A percentile compares a stretch with the other conserved stretches of the same genome.
Evolutionary conservation across 2,888 invertebrate genomes (phyloP).

Genomic region (Calameuta idolon): DNA sequence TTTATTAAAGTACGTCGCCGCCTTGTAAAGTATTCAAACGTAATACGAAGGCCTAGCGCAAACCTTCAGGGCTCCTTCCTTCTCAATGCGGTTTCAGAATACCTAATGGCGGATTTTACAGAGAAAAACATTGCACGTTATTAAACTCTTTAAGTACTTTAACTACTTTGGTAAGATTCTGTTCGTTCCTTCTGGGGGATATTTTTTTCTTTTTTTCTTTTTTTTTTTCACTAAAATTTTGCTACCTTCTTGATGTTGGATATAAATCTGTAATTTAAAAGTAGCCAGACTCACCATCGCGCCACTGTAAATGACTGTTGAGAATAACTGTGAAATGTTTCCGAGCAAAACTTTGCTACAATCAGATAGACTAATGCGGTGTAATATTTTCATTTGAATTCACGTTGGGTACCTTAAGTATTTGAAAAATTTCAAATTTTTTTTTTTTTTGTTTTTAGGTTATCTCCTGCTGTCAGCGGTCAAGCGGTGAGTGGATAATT

Average conservation of each 20-base stretch:
- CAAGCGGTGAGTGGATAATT: background rate
- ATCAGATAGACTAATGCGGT: background rate
- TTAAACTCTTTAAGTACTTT: slow-evolving; percentile 4
- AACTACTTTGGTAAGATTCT: background rate
- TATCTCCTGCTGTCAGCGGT: background rate
- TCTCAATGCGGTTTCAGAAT: background rate
- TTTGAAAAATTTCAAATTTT: background rate
- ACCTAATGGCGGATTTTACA: background rate
- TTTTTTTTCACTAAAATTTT: background rate
- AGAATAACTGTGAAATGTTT: background rate
- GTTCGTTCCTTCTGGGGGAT: background rate
- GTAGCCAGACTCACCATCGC: background rate
- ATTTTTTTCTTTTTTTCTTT: background rate
- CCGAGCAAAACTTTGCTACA: background rate
- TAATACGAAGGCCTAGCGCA: background rate
- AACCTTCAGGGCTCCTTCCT: background rate
- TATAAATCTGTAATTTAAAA: background rate
- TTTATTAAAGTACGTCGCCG: background rate
- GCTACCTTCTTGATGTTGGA: background rate
- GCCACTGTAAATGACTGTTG: background rate
- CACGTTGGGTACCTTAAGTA: too few species aligned
- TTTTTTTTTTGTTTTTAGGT: background rate
- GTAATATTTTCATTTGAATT: background rate
- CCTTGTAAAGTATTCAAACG: background rate
- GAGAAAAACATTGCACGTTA: background rate